Evolutionary conservation across 1,140 invertebrate genomes (phyloP).

Genomic region (Acromyrmex charruanus): DNA sequence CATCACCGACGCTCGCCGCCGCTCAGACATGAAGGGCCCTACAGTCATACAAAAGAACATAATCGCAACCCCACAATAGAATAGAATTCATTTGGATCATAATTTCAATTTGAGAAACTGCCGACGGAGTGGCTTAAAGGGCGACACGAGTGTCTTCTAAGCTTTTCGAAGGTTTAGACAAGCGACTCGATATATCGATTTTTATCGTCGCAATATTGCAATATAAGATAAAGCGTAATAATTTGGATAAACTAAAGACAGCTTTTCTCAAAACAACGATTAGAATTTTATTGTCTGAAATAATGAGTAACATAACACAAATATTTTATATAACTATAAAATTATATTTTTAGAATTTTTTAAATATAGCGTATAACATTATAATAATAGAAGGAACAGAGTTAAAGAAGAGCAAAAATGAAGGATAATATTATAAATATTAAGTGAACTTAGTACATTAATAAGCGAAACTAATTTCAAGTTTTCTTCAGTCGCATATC

Average conservation of each 20-base stretch:
- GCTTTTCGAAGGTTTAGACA: conserved; percentile 18
- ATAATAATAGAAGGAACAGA: no score
- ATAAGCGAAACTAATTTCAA: no score
- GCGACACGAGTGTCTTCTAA: conserved; percentile 71
- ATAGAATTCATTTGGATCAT: conserved; percentile 83
- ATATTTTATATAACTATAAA: neutral
- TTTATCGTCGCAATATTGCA: neutral
- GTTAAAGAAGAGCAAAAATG: no score
- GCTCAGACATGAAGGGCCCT: conserved; percentile 79
- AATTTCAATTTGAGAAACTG: conserved; percentile 81
- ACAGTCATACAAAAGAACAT: conserved; percentile 83
- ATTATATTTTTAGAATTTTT: neutral
- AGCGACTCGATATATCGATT: conserved; percentile 32
- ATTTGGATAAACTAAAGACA: neutral
- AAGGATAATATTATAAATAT: no score
- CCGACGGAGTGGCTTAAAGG: conserved; percentile 73
- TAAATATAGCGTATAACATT: neutral
- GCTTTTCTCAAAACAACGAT: neutral
- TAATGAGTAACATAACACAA: neutral
- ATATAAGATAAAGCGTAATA: neutral
- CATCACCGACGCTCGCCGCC: conserved; percentile 80
- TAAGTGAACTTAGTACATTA: no score
- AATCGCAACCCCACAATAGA: conserved; percentile 83
- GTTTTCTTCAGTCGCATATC: no score
- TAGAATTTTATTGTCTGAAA: neutral